Evolutionary conservation across 2,888 invertebrate genomes (phyloP).

Genomic region (Protodeltote pygarga): DNA sequence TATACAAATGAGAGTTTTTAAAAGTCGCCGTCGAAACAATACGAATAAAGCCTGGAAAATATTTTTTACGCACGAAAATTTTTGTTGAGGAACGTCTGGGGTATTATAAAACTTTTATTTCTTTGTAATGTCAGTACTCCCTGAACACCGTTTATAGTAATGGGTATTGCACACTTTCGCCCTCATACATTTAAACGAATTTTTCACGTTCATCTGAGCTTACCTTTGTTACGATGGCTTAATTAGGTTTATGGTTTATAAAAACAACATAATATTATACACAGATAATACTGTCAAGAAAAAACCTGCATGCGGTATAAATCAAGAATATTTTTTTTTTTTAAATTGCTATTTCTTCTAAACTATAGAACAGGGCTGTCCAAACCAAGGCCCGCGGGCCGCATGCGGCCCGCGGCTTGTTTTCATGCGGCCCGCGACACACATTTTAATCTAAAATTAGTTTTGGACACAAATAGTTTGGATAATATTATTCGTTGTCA

Average conservation of each 20-base stretch:
- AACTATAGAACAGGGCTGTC: too few species aligned
- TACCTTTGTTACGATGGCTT: background rate
- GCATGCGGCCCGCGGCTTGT: too few species aligned
- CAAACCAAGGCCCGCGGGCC: too few species aligned
- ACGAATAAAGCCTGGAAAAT: conserved; percentile 24
- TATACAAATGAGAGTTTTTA: conserved; percentile 40
- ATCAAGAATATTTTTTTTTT: too few species aligned
- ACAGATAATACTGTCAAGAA: too few species aligned
- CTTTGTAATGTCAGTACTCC: conserved; percentile 1
- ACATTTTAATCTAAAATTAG: too few species aligned
- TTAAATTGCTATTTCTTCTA: too few species aligned
- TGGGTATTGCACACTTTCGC: background rate
- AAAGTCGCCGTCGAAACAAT: conserved; percentile 33
- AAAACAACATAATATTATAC: too few species aligned
- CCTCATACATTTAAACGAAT: background rate
- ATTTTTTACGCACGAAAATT: conserved; percentile 12
- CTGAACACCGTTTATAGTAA: background rate
- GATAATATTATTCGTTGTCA: too few species aligned
- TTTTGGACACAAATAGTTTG: too few species aligned
- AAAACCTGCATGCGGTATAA: too few species aligned
- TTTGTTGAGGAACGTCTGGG: conserved; percentile 13
- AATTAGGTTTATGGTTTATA: background rate
- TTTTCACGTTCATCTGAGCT: background rate
- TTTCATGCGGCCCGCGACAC: too few species aligned
- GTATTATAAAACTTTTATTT: conserved; percentile 16